Evolutionary conservation across 2,113 vertebrate genomes (phyloP), one percentile per base, ranked within the genome.

Genomic region (Heterocephalus glaber): DNA sequence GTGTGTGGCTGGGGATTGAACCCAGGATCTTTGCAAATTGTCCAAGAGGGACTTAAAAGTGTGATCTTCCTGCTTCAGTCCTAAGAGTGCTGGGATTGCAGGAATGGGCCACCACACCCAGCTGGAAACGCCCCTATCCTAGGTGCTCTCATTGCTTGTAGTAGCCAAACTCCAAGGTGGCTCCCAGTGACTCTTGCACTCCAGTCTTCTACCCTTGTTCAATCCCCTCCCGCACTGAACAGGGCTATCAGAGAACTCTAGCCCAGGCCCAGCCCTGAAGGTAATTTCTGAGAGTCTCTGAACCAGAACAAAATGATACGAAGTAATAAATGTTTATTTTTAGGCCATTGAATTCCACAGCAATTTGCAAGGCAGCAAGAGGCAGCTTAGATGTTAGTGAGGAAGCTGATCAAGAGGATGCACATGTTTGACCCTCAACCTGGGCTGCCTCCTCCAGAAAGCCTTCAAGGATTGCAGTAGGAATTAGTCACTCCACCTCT

Each of bases 211-310:
- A 7, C 19, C 47, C 38, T 49, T 83, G 4, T 1, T 5, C 4
- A 41, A 8, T 38, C 26, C 22, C 41, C 28, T 92, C 14, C 44
- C 3, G 2, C 4, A 2, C 1, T 35, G n/a, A 44, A 28, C 11
- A n/a, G 9, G 3, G 12, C 38, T 58, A 35, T 30, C n/a, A 49
- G 30, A 81, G 38, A 81, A 22, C 1, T 2, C 0, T 7, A 56
- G 41, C 5, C 49, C 44, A 3, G 0, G 28, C 17, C 7, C 5
- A 3, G 4, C 24, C 49, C 47, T 47, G 3, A 82, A 2, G 8
- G 3, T 41, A 30, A 38, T 8, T 8, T 60, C n/a, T 63, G 56
- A 30, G 41, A 74, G 12, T 68, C 20, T 81, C 49, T 17, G 30
- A 49, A 44, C 13, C 19, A 44, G 41, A 95, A 19, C 33, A 28